Evolutionary conservation across 2,888 invertebrate genomes (phyloP).

Genomic region (Pristionchus fissidentatus): DNA sequence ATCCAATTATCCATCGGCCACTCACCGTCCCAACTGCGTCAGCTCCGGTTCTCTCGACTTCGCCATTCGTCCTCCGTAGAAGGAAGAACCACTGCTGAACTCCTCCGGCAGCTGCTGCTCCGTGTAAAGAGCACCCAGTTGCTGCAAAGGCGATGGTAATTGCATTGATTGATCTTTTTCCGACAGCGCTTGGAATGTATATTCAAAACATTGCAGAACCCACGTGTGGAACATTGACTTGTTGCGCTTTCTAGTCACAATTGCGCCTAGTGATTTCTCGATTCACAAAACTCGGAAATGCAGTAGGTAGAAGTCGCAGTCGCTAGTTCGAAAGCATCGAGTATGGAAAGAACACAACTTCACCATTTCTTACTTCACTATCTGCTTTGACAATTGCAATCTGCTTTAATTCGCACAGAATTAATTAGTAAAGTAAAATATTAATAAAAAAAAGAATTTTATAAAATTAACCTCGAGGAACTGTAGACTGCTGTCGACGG

Average conservation of each 20-base stretch:
- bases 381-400: no score
- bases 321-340: no score
- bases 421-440: no score
- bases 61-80: slow-evolving; percentile 9
- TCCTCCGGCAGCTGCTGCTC: slow-evolving; percentile 32
- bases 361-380: no score
- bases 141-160: slow-evolving; percentile 52
- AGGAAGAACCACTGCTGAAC: not conserved
- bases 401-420: no score
- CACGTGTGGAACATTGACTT: no score
- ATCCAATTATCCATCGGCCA: not conserved
- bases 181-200: not conserved
- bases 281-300: no score
- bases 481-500: slow-evolving; percentile 85
- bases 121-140: slow-evolving; percentile 69
- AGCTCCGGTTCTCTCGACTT: slow-evolving; percentile 62
- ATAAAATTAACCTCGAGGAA: slow-evolving; percentile 77
- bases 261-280: not conserved
- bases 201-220: not conserved
- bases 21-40: slow-evolving; percentile 66
- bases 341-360: no score
- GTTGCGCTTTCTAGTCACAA: not conserved
- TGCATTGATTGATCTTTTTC: not conserved
- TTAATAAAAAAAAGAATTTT: not conserved
- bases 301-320: no score